Percentiles rank a stretch among this genome's conserved stretches.
Evolutionary conservation across 2,797 vertebrate species (phyloP).

Genomic region (Esox lucius): DNA sequence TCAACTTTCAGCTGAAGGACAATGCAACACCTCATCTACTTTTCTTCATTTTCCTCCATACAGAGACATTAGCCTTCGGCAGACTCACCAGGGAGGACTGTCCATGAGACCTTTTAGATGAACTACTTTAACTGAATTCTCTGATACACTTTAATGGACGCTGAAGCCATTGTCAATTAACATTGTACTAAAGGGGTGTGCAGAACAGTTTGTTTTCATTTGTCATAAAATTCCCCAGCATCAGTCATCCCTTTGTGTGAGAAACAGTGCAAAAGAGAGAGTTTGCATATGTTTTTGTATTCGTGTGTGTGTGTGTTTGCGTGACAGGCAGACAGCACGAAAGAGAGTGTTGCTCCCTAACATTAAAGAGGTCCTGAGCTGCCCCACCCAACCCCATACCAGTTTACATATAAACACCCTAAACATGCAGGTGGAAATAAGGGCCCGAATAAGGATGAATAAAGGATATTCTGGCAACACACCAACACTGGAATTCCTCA

Average conservation of each 20-base stretch:
- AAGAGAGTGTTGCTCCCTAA: slow-evolving; percentile 40
- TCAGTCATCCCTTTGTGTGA: slow-evolving; percentile 22
- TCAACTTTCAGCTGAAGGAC: neutral
- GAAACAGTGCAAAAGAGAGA: slow-evolving; percentile 20
- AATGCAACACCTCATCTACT: neutral
- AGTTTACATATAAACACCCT: slow-evolving; percentile 73
- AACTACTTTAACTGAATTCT: neutral
- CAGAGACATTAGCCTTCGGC: neutral
- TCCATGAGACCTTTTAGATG: neutral
- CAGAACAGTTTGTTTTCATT: slow-evolving; percentile 35
- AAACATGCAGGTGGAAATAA: slow-evolving; percentile 72
- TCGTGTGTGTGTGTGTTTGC: neutral
- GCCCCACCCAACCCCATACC: slow-evolving; percentile 32
- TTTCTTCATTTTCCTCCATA: neutral
- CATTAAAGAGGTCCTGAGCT: slow-evolving; percentile 56
- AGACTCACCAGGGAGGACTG: neutral
- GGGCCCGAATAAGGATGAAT: slow-evolving; percentile 56
- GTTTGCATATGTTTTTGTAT: neutral
- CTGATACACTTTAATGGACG: neutral
- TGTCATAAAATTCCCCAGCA: slow-evolving; percentile 29
- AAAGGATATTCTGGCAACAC: slow-evolving; percentile 57
- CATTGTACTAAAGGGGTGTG: neutral
- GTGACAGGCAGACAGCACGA: slow-evolving; percentile 18
- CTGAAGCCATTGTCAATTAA: neutral
- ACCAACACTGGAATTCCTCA: slow-evolving; percentile 58